Conservation (phyloP, 2,888 invertebrate species). For the Griposia aprilina region DNA sequence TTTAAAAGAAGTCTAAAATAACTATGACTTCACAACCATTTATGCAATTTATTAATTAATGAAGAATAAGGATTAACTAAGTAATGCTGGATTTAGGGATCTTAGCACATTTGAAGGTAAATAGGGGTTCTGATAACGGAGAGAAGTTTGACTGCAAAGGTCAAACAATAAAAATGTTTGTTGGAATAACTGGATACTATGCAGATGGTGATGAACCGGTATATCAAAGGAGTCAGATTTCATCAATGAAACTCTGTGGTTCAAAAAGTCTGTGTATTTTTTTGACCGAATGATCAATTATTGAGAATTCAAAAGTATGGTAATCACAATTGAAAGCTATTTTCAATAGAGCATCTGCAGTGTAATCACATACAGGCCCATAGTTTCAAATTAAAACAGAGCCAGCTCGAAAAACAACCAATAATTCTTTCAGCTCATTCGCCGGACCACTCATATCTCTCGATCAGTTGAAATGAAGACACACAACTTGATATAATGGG, state of each 20-base stretch:
- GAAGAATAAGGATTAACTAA: neutral
- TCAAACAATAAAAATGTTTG: neutral
- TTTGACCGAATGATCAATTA: neutral
- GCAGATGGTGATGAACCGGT: too few species aligned
- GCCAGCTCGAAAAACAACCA: neutral
- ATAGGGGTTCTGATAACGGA: too few species aligned
- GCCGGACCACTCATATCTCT: conserved; percentile 76
- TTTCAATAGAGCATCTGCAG: neutral
- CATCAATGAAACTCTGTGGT: neutral
- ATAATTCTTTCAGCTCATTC: conserved; percentile 23
- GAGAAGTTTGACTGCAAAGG: too few species aligned
- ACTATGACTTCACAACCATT: too few species aligned
- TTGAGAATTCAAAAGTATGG: too few species aligned
- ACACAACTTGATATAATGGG: conserved; percentile 80
- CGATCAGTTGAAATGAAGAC: conserved; percentile 84
- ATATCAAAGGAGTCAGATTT: neutral
- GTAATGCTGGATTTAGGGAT: neutral
- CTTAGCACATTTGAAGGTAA: neutral
- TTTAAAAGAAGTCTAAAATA: too few species aligned
- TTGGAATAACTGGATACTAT: too few species aligned
- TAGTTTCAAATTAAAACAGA: conserved; percentile 26
- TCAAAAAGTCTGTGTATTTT: neutral
- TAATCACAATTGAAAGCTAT: neutral
- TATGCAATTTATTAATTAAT: too few species aligned
- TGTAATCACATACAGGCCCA: neutral